Evolutionary conservation across 2,888 invertebrate species (phyloP).

Genomic region (Sialis lutaria): DNA sequence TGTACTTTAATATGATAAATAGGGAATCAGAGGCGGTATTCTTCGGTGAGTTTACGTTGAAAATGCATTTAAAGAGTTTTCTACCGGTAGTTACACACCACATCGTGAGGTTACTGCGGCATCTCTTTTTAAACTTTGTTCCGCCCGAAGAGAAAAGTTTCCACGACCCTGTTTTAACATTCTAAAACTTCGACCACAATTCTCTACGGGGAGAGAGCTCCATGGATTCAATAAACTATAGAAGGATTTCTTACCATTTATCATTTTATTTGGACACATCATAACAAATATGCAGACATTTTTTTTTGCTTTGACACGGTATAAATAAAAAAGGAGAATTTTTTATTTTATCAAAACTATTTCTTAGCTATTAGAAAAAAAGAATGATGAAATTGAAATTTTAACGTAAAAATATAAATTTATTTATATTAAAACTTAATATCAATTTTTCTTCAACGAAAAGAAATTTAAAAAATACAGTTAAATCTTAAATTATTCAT

Average conservation of each 20-base stretch:
- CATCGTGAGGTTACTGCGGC: not conserved
- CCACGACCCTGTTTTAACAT: slow-evolving; percentile 6
- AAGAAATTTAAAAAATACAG: too few species aligned
- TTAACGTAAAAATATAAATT: too few species aligned
- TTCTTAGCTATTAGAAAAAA: too few species aligned
- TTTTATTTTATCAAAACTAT: too few species aligned
- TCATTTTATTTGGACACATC: slow-evolving; percentile 17
- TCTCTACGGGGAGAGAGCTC: not conserved
- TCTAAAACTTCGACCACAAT: slow-evolving; percentile 5
- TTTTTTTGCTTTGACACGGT: not conserved
- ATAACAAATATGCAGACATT: slow-evolving; percentile 26
- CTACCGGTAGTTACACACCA: not conserved
- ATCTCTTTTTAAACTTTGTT: not conserved
- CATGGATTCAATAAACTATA: slow-evolving; percentile 23
- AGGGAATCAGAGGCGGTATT: not conserved
- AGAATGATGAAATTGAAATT: too few species aligned
- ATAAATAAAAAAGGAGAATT: too few species aligned
- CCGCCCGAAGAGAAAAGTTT: slow-evolving; percentile 1
- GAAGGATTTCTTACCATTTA: slow-evolving; percentile 21
- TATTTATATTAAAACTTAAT: too few species aligned
- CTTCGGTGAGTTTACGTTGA: not conserved
- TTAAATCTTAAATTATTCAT: too few species aligned
- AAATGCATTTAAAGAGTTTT: not conserved
- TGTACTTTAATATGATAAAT: too few species aligned
- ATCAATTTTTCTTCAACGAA: too few species aligned